Base-by-base conservation (phyloP, 1,140 invertebrate species). In the Chionoecetes opilio region DNA sequence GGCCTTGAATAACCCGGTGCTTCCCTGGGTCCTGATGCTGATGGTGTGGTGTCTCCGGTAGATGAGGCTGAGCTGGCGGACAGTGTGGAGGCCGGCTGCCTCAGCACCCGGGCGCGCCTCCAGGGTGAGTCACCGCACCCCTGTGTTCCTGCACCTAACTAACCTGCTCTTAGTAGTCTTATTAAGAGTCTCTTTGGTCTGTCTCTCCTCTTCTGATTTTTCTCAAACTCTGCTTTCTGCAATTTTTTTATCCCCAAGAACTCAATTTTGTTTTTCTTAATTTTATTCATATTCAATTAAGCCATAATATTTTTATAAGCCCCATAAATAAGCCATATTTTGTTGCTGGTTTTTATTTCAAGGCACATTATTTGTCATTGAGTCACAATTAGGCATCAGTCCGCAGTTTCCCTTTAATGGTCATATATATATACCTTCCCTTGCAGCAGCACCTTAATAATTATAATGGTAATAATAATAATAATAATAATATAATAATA, bases 11-110 rank as follows among this genome's bases (percentile, higher is more conserved):
- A 32, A 38, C 34, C 29, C 9, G 37, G 0, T 89, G 37, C 37
- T 41, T 89, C 32, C 34, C n/a, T 11, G 17, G 41, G 75, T 90
- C 53, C 29, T 89, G 90, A 94, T 82, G 87, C 86, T 94, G 93
- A 94, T 82, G 82, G 41, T 95, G 94, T 11, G 90, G 94, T 93
- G 91, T 95, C 91, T 93, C 82, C 92, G 35, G 11, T 95, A 95
- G 94, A 95, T 95, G 94, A 95, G 87, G 94, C 94, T 84, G 94
- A 92, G 84, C 91, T 95, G 91, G 94, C 94, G 82, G 94, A 95
- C 91, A 95, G 85, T 89, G 94, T 88, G 35, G 94, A 95, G 94
- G 94, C 92, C 84, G 91, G 91, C 86, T 95, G 94, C 86, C 88
- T 95, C 53, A 93, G 91, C 91, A 95, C 94, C n/a, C 94, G 94